Percentiles rank a stretch among this genome's conserved stretches.
phyloP scores from a whole-genome alignment of 2,888 invertebrate species.

The Orchesellides sinensis region DNA sequence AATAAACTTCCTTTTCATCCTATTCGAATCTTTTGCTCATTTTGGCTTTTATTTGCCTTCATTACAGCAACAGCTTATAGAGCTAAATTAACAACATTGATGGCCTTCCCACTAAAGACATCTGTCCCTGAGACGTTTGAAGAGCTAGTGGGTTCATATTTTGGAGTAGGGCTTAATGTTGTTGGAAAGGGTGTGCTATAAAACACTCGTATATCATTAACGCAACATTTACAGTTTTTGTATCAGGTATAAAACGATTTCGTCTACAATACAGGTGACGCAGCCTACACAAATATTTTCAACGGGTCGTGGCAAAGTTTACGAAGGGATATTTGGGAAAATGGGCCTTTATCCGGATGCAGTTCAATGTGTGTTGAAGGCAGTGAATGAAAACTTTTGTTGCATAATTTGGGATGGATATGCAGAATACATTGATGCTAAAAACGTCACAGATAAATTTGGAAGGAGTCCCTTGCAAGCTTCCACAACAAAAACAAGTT shows the following conservation, averaged over 20 bases:
- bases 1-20: not conserved
- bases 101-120: conserved; percentile 49
- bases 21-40: conserved; percentile 21
- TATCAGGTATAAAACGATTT: not conserved
- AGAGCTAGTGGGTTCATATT: conserved; percentile 65
- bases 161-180: conserved; percentile 55
- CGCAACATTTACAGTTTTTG: no score
- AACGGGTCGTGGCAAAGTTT: conserved; percentile 21
- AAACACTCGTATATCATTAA: not conserved
- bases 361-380: conserved; percentile 31
- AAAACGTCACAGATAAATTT: conserved; percentile 25
- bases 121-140: conserved; percentile 59
- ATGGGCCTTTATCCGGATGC: conserved; percentile 37
- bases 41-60: conserved; percentile 54
- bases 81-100: conserved; percentile 46
- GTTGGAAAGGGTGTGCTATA: conserved; percentile 51
- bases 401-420: conserved; percentile 55
- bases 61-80: conserved; percentile 40
- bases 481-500: conserved; percentile 26
- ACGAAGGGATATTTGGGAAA: conserved; percentile 37
- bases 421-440: conserved; percentile 45
- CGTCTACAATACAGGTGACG: conserved; percentile 35
- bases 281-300: conserved; percentile 51
- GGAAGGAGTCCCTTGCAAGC: conserved; percentile 9
- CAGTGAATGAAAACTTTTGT: conserved; percentile 27